Conservation (phyloP, 2,888 invertebrate species). For the Orchesellides sinensis region DNA sequence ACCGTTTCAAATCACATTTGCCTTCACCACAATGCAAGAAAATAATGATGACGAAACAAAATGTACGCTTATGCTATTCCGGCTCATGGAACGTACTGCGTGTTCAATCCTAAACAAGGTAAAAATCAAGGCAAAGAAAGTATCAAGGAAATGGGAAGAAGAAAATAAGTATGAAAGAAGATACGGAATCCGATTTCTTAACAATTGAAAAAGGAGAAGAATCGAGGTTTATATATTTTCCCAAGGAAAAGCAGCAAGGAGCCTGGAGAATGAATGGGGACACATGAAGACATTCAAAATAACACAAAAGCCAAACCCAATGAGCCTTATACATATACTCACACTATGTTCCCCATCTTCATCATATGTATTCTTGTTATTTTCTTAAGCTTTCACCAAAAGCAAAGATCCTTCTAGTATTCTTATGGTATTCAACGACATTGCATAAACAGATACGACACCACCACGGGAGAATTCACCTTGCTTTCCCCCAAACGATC, state of each 20-base stretch:
- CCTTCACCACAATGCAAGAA: too few relatives aligned
- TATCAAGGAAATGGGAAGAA: background rate
- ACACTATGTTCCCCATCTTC: background rate
- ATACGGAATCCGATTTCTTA: conserved; percentile 8
- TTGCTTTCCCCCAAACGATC: background rate
- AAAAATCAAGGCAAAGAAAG: background rate
- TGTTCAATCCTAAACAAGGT: background rate
- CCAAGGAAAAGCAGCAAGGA: background rate
- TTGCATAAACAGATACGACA: too few relatives aligned
- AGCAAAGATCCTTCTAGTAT: background rate
- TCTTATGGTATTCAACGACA: background rate
- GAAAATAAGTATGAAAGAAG: too few relatives aligned
- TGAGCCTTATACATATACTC: background rate
- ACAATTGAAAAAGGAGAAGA: background rate
- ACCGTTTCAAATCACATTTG: too few relatives aligned
- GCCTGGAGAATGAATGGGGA: too few relatives aligned
- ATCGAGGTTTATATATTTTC: too few relatives aligned
- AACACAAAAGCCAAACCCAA: background rate
- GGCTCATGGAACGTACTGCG: too few relatives aligned
- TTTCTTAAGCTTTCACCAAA: background rate
- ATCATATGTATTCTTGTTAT: background rate
- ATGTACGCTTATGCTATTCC: too few relatives aligned
- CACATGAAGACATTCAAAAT: background rate
- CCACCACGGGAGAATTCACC: conserved; percentile 10
- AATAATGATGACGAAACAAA: too few relatives aligned